Percentiles rank a stretch among this genome's conserved stretches.
Evolutionary conservation across 2,797 vertebrate genomes (phyloP).

Genomic region (Artibeus lituratus): DNA sequence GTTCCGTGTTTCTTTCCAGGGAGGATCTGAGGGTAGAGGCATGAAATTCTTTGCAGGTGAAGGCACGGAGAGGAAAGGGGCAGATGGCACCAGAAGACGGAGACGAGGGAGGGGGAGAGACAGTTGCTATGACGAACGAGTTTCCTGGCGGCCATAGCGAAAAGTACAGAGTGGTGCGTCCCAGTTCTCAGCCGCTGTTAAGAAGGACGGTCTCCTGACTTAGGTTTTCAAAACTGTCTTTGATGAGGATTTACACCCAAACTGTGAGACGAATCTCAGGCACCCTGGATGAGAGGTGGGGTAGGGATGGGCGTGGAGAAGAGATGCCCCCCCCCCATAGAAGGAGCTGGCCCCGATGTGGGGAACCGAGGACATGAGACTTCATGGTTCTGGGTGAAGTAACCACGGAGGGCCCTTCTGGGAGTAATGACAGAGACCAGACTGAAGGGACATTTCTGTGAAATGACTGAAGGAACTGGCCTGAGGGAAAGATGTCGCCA

Average conservation of each 20-base stretch:
- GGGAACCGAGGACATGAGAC: neutral
- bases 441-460: neutral
- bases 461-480: neutral
- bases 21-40: neutral
- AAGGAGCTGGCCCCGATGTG: neutral
- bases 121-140: neutral
- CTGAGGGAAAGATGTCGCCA: neutral
- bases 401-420: neutral
- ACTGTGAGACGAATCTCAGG: neutral
- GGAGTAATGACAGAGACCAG: neutral
- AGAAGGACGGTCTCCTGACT: neutral
- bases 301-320: neutral
- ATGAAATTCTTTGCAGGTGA: neutral
- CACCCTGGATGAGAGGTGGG: neutral
- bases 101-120: neutral
- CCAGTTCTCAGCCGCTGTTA: neutral
- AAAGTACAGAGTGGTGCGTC: accelerated
- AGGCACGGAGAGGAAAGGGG: neutral
- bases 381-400: neutral
- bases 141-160: neutral
- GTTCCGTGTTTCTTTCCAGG: neutral
- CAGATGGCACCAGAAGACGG: neutral
- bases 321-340: neutral
- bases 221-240: neutral
- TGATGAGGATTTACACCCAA: neutral